Percentiles rank a stretch among this genome's conserved stretches.
phyloP scores from a whole-genome alignment of 2,888 invertebrate species.

The Eustalomyia histrio region DNA sequence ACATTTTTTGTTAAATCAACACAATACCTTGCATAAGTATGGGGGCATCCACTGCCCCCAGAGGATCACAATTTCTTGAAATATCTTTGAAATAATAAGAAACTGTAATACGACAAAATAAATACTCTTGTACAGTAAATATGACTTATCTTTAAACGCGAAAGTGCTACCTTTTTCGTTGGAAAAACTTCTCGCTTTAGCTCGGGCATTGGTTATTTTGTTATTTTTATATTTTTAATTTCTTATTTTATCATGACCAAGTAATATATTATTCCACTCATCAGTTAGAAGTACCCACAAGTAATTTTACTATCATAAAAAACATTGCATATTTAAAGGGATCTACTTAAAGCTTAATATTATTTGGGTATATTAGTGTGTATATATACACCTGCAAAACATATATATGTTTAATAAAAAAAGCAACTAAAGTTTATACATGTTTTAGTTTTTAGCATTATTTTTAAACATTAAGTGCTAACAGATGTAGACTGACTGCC shows the following conservation, averaged over 20 bases:
- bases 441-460: neutral
- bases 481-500: no score
- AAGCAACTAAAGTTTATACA: neutral
- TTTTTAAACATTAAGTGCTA: neutral
- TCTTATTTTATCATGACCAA: conserved; percentile 20
- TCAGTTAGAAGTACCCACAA: conserved; percentile 39
- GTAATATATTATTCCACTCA: conserved; percentile 36
- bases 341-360: conserved; percentile 1
- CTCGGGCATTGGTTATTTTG: neutral
- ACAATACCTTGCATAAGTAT: no score
- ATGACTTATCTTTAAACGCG: no score
- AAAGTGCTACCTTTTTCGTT: no score
- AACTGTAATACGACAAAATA: no score
- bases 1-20: no score
- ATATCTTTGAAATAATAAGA: no score
- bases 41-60: no score
- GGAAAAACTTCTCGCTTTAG: no score
- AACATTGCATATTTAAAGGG: conserved; percentile 25
- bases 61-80: no score
- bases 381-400: neutral
- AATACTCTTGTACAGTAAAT: no score
- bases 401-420: conserved; percentile 6
- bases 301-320: conserved; percentile 37
- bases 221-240: neutral
- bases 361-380: neutral